A percentile compares a stretch with the other conserved stretches of the same genome.
These are phyloP conservation scores for Esox lucius DNA, from an alignment of 2,797 vertebrate species.

Conservation along the genomic window DNA sequence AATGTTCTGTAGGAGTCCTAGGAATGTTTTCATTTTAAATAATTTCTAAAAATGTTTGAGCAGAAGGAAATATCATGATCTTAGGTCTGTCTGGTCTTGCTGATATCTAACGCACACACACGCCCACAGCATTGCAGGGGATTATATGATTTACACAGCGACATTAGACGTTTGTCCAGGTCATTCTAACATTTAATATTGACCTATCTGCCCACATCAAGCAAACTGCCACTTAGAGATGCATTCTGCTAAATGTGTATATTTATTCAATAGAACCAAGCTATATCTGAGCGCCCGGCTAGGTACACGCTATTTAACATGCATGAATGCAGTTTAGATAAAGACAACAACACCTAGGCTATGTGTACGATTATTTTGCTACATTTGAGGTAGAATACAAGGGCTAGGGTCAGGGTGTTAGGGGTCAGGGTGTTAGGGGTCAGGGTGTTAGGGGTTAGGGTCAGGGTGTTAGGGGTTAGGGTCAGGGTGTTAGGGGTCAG, in stretches of 20 bases:
- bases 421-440: not conserved
- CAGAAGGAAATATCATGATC: not conserved
- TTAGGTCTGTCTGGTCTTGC: not conserved
- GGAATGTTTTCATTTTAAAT: not conserved
- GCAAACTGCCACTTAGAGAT: not conserved
- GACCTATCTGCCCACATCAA: not conserved
- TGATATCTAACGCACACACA: not conserved
- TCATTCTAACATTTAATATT: no score
- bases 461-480: not conserved
- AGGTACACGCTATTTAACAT: no score
- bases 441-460: not conserved
- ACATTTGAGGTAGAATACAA: not conserved
- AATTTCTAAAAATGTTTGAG: conserved; percentile 1
- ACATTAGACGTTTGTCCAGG: no score
- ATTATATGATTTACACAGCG: no score
- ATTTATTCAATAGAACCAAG: no score
- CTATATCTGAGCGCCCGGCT: no score
- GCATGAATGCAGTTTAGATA: no score
- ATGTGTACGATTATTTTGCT: no score
- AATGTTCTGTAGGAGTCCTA: not conserved
- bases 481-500: no score
- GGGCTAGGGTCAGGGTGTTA: not conserved
- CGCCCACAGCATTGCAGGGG: not conserved
- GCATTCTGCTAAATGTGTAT: not conserved
- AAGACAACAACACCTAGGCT: no score